A percentile compares a stretch with the other conserved stretches of the same genome.
These are phyloP conservation scores for Magallana ariakensis DNA, from an alignment of 1,140 invertebrate genomes.

Conservation along the genomic window DNA sequence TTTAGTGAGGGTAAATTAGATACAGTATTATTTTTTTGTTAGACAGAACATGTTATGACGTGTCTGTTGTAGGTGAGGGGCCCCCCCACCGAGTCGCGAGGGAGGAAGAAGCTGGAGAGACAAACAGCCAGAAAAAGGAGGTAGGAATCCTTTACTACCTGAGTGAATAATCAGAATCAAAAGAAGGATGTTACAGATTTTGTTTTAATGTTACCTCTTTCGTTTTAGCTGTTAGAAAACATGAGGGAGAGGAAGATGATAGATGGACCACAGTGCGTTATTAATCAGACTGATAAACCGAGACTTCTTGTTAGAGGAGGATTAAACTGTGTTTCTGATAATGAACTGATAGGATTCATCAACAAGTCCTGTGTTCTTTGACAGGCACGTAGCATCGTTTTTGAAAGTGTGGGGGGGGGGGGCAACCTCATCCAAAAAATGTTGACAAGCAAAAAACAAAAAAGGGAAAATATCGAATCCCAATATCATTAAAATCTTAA, in stretches of 20 bases:
- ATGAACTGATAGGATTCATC: too few relatives aligned
- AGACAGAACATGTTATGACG: too few relatives aligned
- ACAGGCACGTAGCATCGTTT: too few relatives aligned
- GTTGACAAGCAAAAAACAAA: too few relatives aligned
- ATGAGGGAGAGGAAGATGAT: conserved; percentile 39
- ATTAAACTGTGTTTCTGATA: too few relatives aligned
- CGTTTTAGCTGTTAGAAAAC: conserved; percentile 17
- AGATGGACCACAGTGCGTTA: conserved; percentile 52
- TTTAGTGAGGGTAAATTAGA: too few relatives aligned
- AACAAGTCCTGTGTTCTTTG: too few relatives aligned
- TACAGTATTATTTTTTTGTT: too few relatives aligned
- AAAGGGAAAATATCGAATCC: too few relatives aligned
- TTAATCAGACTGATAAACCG: background rate
- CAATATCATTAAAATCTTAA: too few relatives aligned
- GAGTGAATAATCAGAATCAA: background rate
- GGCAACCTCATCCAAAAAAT: too few relatives aligned
- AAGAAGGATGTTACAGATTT: background rate
- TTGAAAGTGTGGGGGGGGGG: too few relatives aligned
- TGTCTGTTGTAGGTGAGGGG: conserved; percentile 39
- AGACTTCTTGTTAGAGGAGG: background rate
- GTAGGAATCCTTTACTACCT: background rate
- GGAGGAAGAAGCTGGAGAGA: conserved; percentile 41
- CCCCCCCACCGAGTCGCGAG: conserved; percentile 25
- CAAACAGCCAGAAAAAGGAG: conserved; percentile 2
- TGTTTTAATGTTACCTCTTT: background rate